Percentiles rank a stretch among this genome's conserved stretches.
Evolutionary conservation across 2,113 vertebrate genomes (phyloP).

Genomic region (Acrocephalus kingi): DNA sequence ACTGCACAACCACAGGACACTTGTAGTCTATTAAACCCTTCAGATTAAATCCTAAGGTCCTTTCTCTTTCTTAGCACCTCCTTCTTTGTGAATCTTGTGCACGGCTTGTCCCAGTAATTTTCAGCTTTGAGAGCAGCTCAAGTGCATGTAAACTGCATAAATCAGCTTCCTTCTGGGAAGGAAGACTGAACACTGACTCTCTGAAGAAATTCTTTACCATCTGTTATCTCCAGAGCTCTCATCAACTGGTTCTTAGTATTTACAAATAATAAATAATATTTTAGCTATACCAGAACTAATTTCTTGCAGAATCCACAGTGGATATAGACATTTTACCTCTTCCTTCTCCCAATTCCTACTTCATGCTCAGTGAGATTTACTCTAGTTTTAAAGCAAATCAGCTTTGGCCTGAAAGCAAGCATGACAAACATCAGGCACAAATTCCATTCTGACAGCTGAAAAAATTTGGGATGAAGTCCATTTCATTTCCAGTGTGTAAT

Average conservation of each 20-base stretch:
- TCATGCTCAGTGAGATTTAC: background rate
- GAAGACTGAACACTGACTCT: background rate
- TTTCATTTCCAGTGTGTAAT: background rate
- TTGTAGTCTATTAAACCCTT: background rate
- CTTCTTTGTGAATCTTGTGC: background rate
- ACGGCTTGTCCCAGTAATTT: background rate
- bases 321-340: background rate
- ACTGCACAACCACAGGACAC: background rate
- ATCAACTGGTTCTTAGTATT: background rate
- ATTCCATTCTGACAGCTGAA: conserved; percentile 15
- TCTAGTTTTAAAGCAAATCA: background rate
- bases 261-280: background rate
- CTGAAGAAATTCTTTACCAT: background rate
- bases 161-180: background rate
- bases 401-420: background rate
- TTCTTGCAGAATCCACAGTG: background rate
- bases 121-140: background rate
- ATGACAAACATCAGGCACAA: conserved; percentile 12
- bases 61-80: background rate
- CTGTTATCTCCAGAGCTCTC: background rate
- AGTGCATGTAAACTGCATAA: background rate
- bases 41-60: background rate
- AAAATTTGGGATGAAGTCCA: background rate
- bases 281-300: background rate
- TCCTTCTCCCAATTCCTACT: background rate